Base-by-base conservation (phyloP, 2,113 vertebrate genomes). In the Cebidichthys violaceus region DNA sequence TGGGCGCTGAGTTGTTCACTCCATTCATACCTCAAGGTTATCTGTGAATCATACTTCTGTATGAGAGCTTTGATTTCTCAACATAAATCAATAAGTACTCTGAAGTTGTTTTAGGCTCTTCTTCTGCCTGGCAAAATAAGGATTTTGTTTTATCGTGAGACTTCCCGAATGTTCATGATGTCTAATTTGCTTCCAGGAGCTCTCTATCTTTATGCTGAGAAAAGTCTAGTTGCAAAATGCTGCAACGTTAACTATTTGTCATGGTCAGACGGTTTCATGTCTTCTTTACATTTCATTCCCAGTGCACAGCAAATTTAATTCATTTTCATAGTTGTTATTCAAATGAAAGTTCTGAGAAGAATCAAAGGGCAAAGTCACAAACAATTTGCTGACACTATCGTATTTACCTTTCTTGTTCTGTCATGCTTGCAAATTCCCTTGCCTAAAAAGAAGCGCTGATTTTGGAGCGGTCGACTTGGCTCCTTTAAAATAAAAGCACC, bases 361-460 rank as follows among this genome's bases (percentile, higher is more conserved):
- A 90, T 77, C 29, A 84, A 83, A 89, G 82, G 43, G 79, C 29
- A 74, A 54, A 73, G 60, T 66, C 71, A 59, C 54, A 80, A 84
- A 83, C 47, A 76, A 55, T 85, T 73, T 86, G 86, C 90, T 89
- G 89, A 87, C 86, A 68, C 65, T 8, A 24, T 11, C 14, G 61
- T 76, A 61, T 27, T 20, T 54, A 50, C 59, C 65, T 80, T 90
- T 89, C 67, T 33, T 75, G 78, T 93, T 90, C 82, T 90, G 86
- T 89, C 69, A 83, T 22, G 62, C 85, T 88, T 82, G 87, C 89
- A 88, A 80, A 93, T 90, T 72, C 83, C 50, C 22, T 80, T 37
- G 65, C 81, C 74, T 67, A 35, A 69, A 92, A 88, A 86, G 24
- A 65, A 55, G 60, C 39, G 66, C 35, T 79, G 57, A 75, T 84